Evolutionary conservation across 2,888 invertebrate genomes (phyloP).

Genomic region (Acanthosoma haemorrhoidale): DNA sequence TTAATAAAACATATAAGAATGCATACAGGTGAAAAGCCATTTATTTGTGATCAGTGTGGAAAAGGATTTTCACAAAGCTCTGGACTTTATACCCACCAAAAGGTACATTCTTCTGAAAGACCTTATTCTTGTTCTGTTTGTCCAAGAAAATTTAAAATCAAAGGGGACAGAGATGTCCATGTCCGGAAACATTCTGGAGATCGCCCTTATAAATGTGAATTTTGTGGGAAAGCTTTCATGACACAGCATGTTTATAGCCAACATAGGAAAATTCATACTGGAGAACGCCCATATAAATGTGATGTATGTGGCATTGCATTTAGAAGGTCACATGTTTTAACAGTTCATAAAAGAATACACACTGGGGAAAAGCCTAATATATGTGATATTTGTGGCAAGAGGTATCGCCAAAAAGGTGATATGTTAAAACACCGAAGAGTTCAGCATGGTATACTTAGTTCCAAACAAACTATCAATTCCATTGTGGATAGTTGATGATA

Average conservation of each 20-base stretch:
- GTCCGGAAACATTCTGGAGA: conserved; percentile 41
- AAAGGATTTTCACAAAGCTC: conserved; percentile 42
- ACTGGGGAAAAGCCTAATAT: conserved; percentile 48
- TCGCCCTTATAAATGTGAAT: conserved; percentile 42
- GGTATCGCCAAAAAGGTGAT: conserved; percentile 43
- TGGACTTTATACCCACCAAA: conserved; percentile 42
- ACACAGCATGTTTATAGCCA: conserved; percentile 42
- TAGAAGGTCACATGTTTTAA: conserved; percentile 41
- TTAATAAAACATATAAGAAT: conserved; percentile 41
- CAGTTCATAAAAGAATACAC: conserved; percentile 42
- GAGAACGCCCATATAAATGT: conserved; percentile 41
- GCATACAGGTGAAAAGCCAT: conserved; percentile 42
- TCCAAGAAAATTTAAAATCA: conserved; percentile 41
- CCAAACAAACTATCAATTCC: conserved; percentile 8
- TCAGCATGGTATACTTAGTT: conserved; percentile 37
- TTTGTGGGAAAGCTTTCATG: conserved; percentile 42
- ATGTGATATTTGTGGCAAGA: conserved; percentile 50
- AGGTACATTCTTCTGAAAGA: conserved; percentile 41
- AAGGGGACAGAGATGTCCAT: conserved; percentile 42
- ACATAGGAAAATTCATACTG: conserved; percentile 42
- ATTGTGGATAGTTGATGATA: neutral
- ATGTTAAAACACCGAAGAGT: conserved; percentile 40
- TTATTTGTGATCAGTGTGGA: conserved; percentile 42
- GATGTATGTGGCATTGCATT: conserved; percentile 42
- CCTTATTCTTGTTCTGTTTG: conserved; percentile 41